phyloP scores from a whole-genome alignment of 2,888 invertebrate species.

The Sminthurides aquaticus region DNA sequence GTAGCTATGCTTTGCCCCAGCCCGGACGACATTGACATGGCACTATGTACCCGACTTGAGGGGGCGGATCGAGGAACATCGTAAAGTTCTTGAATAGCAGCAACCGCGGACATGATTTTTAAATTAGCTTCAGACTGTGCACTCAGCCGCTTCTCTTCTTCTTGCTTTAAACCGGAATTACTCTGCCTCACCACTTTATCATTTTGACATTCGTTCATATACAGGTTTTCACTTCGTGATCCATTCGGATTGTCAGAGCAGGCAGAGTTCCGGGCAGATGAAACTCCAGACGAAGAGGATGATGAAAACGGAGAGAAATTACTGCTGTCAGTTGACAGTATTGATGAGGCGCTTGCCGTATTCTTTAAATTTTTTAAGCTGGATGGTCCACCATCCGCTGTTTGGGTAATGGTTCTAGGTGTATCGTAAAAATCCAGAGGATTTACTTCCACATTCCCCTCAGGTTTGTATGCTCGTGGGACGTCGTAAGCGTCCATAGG shows the following conservation, averaged over 20 bases:
- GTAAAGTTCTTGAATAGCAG: constrained; percentile 24
- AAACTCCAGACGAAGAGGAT: constrained; percentile 2
- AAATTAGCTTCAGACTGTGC: background rate
- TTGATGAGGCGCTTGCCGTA: constrained; percentile 30
- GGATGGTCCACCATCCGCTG: constrained; percentile 27
- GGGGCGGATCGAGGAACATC: constrained; percentile 33
- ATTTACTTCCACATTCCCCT: background rate
- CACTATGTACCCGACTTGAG: constrained; percentile 32
- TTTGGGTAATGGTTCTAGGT: constrained; percentile 47
- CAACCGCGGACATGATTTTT: background rate
- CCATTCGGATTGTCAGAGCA: constrained; percentile 2
- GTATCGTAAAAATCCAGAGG: constrained; percentile 56
- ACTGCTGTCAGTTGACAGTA: constrained; percentile 33
- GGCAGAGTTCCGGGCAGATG: constrained; percentile 12
- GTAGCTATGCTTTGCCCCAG: constrained; percentile 33
- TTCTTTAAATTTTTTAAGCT: constrained; percentile 27
- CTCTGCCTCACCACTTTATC: constrained; percentile 19
- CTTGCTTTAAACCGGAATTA: background rate
- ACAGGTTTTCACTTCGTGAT: too few relatives aligned
- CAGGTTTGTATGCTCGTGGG: constrained; percentile 25
- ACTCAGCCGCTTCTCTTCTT: background rate
- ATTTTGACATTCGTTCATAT: background rate
- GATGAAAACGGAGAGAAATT: constrained; percentile 25
- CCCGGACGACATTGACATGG: constrained; percentile 35
- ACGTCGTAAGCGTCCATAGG: constrained; percentile 36